These are phyloP conservation scores for Drosophila meridionalis DNA, from an alignment of 2,888 invertebrate genomes.

Conservation along the genomic window DNA sequence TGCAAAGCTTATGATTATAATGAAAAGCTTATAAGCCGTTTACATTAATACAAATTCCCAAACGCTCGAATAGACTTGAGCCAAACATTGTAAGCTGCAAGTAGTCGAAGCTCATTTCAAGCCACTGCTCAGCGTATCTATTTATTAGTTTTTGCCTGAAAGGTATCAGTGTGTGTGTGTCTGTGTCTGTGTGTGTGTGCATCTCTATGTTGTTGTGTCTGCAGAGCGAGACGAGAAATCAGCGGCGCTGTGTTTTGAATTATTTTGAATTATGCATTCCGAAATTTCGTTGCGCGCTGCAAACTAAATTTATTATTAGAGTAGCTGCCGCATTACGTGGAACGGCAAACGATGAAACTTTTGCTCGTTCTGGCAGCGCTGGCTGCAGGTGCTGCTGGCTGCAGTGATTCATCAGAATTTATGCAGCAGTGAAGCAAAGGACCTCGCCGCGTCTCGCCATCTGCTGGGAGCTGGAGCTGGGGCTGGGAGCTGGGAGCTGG, in stretches of 20 bases:
- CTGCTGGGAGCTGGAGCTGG: conserved; percentile 5
- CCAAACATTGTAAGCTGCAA: conserved; percentile 7
- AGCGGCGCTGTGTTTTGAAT: conserved; percentile 67
- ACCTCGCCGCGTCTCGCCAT: conserved; percentile 21
- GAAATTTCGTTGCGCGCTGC: conserved; percentile 70
- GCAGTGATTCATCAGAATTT: conserved; percentile 79
- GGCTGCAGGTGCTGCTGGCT: conserved; percentile 37
- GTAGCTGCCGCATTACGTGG: conserved; percentile 79
- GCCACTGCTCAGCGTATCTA: conserved; percentile 3
- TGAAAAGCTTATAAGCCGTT: background rate
- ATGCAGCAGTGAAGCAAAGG: conserved; percentile 53
- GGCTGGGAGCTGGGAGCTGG: conserved; percentile 15
- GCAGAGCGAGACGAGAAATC: conserved; percentile 42
- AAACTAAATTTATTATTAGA: conserved; percentile 83
- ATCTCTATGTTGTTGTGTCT: conserved; percentile 15
- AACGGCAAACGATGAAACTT: conserved; percentile 57
- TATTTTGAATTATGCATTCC: conserved; percentile 80
- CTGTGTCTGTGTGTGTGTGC: background rate
- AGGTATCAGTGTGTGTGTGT: conserved; percentile 6
- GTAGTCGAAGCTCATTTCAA: conserved; percentile 7
- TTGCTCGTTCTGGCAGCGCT: conserved; percentile 44
- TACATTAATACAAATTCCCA: background rate
- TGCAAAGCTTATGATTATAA: background rate
- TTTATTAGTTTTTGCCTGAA: conserved; percentile 8
- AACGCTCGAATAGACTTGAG: conserved; percentile 1